Conservation (phyloP, 2,113 vertebrate genomes). For the Takifugu flavidus region DNA sequence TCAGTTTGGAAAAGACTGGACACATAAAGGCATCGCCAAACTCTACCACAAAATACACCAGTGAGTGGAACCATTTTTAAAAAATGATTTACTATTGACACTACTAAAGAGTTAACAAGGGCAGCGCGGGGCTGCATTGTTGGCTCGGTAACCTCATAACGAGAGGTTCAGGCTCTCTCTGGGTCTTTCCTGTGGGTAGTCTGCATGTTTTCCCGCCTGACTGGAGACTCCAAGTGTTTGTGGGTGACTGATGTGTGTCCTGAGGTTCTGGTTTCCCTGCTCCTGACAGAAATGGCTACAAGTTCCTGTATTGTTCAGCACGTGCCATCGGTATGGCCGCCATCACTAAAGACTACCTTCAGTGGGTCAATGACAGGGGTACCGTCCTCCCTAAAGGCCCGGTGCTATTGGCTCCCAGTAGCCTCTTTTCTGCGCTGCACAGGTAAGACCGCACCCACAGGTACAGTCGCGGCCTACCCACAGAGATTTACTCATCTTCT, state of each 20-base stretch:
- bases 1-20: slow-evolving; percentile 95
- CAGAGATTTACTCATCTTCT: no score
- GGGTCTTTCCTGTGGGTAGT: no score
- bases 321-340: slow-evolving; percentile 90
- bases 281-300: slow-evolving; percentile 87
- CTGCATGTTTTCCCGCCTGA: no score
- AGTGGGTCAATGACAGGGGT: slow-evolving; percentile 87
- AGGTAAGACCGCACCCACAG: slow-evolving; percentile 70
- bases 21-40: slow-evolving; percentile 87
- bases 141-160: no score
- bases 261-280: background rate
- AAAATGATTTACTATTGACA: background rate
- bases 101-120: no score
- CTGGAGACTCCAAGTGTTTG: no score
- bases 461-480: no score
- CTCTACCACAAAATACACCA: slow-evolving; percentile 94
- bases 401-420: slow-evolving; percentile 90
- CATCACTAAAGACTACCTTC: slow-evolving; percentile 89
- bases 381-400: slow-evolving; percentile 87
- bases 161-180: no score
- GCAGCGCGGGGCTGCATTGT: no score
- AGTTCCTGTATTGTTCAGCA: slow-evolving; percentile 95
- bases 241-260: background rate
- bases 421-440: slow-evolving; percentile 92
- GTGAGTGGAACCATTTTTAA: slow-evolving; percentile 60